A percentile compares a stretch with the other conserved stretches of the same genome.
phyloP scores from a whole-genome alignment of 2,888 invertebrate genomes.

The Geophilus truncorum region DNA sequence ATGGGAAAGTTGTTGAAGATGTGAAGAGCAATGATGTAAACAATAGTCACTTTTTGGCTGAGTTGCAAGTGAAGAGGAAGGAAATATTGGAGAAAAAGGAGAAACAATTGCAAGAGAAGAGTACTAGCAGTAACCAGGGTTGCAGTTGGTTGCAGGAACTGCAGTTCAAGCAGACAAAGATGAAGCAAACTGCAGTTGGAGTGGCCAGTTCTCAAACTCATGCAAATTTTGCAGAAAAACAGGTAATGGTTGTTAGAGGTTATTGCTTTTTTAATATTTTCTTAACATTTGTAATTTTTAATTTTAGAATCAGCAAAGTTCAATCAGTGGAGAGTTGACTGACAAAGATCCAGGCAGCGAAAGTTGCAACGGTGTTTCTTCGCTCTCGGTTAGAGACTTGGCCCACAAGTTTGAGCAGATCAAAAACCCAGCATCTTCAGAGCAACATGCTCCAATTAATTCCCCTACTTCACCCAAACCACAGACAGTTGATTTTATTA shows the following conservation, averaged over 20 bases:
- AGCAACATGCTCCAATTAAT: slow-evolving; percentile 5
- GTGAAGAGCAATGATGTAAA: background rate
- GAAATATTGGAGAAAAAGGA: slow-evolving; percentile 45
- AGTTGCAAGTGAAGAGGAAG: slow-evolving; percentile 47
- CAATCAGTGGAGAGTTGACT: background rate
- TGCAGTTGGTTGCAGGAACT: slow-evolving; percentile 71
- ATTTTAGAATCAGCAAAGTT: background rate
- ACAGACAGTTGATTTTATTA: background rate
- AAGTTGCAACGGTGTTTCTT: background rate
- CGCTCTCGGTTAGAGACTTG: slow-evolving; percentile 65
- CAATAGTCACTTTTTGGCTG: slow-evolving; percentile 28
- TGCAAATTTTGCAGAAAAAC: too few species aligned
- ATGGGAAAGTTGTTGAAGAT: background rate
- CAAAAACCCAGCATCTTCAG: slow-evolving; percentile 37
- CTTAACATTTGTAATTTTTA: too few species aligned
- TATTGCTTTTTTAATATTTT: too few species aligned
- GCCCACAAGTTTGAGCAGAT: slow-evolving; percentile 70
- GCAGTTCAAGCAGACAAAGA: slow-evolving; percentile 62
- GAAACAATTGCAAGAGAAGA: background rate
- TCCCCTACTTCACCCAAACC: background rate
- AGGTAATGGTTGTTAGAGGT: too few species aligned
- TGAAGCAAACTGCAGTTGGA: slow-evolving; percentile 53
- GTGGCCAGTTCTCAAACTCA: background rate
- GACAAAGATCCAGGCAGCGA: background rate
- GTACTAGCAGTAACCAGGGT: slow-evolving; percentile 40